Conservation (phyloP, 2,797 vertebrate genomes). For the Oceanodroma leucorhoa region DNA sequence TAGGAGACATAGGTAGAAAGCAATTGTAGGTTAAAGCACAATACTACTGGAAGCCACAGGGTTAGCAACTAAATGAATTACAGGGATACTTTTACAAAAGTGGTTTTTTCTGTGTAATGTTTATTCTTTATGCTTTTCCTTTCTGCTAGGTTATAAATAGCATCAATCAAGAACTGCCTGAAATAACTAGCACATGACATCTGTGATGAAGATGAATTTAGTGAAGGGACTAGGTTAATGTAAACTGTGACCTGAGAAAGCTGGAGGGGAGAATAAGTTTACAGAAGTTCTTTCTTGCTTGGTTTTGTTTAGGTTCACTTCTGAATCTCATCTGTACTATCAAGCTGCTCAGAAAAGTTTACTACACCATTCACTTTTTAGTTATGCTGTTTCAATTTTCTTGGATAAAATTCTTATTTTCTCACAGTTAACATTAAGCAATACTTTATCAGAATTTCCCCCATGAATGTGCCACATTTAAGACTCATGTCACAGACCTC, state of each 20-base stretch:
- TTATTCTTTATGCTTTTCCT: not conserved
- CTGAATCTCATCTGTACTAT: not conserved
- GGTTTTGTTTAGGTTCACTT: not conserved
- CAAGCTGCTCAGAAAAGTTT: not conserved
- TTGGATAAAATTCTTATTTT: not conserved
- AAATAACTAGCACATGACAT: not conserved
- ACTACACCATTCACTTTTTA: not conserved
- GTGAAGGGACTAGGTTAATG: not conserved
- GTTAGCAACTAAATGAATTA: not conserved
- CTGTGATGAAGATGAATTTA: not conserved
- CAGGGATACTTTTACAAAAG: not conserved
- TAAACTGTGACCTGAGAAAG: not conserved
- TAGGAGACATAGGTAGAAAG: not conserved
- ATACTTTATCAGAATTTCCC: not conserved
- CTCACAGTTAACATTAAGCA: not conserved
- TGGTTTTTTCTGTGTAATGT: not conserved
- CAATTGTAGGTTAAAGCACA: not conserved
- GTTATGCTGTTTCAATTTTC: not conserved
- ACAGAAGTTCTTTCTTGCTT: not conserved
- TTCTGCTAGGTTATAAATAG: not conserved
- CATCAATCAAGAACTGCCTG: not conserved
- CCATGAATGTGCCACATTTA: not conserved
- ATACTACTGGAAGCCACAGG: not conserved
- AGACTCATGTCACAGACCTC: not conserved
- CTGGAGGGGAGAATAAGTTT: not conserved